Conservation (phyloP, 2,888 invertebrate genomes). For the Callosobruchus maculatus region DNA sequence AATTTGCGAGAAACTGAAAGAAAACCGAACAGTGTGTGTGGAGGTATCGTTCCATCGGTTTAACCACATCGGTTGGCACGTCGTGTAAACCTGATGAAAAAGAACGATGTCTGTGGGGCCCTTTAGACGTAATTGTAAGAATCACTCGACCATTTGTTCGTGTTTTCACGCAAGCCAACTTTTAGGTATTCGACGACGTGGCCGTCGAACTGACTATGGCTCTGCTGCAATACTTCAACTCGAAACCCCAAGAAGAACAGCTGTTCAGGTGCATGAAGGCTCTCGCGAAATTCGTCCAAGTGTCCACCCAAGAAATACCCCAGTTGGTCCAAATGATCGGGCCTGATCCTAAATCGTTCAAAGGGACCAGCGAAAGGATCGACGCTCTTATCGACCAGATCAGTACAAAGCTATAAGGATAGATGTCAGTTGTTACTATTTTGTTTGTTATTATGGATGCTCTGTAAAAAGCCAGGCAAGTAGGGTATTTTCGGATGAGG, state of each 20-base stretch:
- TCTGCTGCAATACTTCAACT: conserved; percentile 81
- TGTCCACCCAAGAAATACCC: conserved; percentile 79
- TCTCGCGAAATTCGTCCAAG: conserved; percentile 66
- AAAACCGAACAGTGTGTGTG: no score
- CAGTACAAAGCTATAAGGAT: conserved; percentile 12
- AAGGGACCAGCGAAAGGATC: conserved; percentile 74
- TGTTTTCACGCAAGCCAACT: conserved; percentile 8
- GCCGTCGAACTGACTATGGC: conserved; percentile 91
- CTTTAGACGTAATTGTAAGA: no score
- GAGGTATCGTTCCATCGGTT: no score
- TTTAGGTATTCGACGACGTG: conserved; percentile 89
- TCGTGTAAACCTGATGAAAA: no score
- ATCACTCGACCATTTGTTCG: background rate
- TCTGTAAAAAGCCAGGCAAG: no score
- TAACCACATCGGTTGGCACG: no score
- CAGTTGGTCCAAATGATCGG: conserved; percentile 89
- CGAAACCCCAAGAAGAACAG: conserved; percentile 79
- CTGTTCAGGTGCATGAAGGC: conserved; percentile 76
- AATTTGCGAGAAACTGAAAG: no score
- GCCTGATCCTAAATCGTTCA: conserved; percentile 78
- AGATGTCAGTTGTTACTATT: background rate
- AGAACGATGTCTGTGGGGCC: no score
- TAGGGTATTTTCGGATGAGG: no score
- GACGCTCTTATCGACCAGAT: conserved; percentile 79
- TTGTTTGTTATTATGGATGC: background rate